Conservation (phyloP, 2,797 vertebrate genomes). For the Hypotaenidia okinawae region DNA sequence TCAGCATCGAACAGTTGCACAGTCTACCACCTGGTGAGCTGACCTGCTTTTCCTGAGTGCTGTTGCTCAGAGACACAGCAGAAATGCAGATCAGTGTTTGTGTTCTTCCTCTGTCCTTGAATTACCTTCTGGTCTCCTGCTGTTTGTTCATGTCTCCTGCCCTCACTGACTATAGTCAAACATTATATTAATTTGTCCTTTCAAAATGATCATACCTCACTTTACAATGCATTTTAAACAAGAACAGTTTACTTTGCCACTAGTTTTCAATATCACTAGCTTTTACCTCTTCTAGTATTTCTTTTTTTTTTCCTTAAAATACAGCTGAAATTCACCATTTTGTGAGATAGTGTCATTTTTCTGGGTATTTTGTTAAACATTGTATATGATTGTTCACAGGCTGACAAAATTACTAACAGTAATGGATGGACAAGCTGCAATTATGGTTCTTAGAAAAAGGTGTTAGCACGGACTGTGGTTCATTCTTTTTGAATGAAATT, state of each 20-base stretch:
- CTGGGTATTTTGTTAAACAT: background rate
- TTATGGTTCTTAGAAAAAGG: background rate
- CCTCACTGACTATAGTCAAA: background rate
- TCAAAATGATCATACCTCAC: background rate
- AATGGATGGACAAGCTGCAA: background rate
- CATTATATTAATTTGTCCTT: background rate
- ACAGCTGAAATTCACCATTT: background rate
- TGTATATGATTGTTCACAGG: background rate
- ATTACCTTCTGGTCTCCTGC: background rate
- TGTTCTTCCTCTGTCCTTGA: background rate
- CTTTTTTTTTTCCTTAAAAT: background rate
- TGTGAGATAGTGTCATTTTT: background rate
- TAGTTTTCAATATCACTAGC: background rate
- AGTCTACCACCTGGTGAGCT: conserved; percentile 19
- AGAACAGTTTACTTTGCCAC: background rate
- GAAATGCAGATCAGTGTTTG: background rate
- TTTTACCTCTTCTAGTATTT: background rate
- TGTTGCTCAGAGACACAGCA: conserved; percentile 10
- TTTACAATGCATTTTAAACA: background rate
- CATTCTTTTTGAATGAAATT: background rate
- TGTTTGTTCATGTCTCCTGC: background rate
- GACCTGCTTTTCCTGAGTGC: conserved; percentile 44
- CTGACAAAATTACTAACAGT: background rate
- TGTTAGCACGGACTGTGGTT: background rate
- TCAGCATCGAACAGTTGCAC: background rate